phyloP scores from a whole-genome alignment of 2,113 vertebrate species.

The Corythaeola cristata region DNA sequence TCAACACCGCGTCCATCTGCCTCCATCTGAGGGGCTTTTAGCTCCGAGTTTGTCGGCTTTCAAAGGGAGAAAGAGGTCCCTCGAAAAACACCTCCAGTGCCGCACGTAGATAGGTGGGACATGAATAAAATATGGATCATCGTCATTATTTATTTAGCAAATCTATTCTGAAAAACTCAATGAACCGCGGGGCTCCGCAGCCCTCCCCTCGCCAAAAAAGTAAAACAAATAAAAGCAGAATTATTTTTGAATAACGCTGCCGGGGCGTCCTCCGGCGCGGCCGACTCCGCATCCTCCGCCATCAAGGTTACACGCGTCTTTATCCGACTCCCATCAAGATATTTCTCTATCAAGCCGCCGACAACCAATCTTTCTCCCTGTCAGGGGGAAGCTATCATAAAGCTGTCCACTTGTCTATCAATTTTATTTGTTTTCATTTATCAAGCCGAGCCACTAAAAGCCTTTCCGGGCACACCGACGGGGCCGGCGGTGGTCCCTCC shows the following conservation, averaged over 20 bases:
- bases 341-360: not conserved
- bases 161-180: constrained; percentile 8
- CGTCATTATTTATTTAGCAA: constrained; percentile 41
- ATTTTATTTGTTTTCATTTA: constrained; percentile 50
- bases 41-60: not conserved
- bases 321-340: not conserved
- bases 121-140: constrained; percentile 23
- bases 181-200: not conserved
- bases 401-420: constrained; percentile 30
- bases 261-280: not conserved
- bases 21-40: not conserved
- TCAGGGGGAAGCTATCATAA: constrained; percentile 15
- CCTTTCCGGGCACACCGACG: not conserved
- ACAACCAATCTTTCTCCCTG: constrained; percentile 48
- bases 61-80: not conserved
- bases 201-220: not conserved
- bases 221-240: constrained; percentile 24
- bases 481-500: not conserved
- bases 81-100: not conserved
- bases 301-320: constrained; percentile 19
- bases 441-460: constrained; percentile 1
- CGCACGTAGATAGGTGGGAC: not conserved
- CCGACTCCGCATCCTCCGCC: not conserved
- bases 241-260: not conserved
- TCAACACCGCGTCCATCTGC: not conserved